Conservation (phyloP, 2,888 invertebrate species). For the Parnassius mnemosyne region DNA sequence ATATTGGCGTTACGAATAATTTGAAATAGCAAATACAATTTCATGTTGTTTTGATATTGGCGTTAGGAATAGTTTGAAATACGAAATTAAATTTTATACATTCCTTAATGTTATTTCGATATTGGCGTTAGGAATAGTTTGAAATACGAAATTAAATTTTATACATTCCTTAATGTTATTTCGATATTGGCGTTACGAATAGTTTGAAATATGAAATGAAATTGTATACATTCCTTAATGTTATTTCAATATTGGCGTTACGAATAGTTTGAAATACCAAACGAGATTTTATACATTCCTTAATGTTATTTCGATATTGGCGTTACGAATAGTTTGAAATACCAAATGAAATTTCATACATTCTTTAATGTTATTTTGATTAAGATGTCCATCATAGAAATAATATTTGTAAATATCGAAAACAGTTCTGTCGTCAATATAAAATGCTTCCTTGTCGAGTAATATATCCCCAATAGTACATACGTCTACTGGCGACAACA, state of each 20-base stretch:
- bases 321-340: background rate
- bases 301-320: background rate
- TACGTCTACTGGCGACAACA: conserved; percentile 44
- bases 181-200: background rate
- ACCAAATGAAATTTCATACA: background rate
- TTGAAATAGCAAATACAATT: background rate
- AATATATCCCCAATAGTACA: conserved; percentile 38
- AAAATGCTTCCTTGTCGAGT: conserved; percentile 30
- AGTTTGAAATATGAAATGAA: background rate
- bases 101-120: background rate
- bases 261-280: background rate
- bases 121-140: background rate
- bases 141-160: background rate
- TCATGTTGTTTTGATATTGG: no score
- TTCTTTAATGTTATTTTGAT: background rate
- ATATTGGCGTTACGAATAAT: background rate
- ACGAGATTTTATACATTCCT: no score
- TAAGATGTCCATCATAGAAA: conserved; percentile 5
- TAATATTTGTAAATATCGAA: conserved; percentile 1
- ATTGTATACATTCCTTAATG: background rate
- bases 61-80: background rate
- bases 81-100: background rate
- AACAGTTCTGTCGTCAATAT: conserved; percentile 15
- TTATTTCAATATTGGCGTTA: no score
- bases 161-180: background rate